Conservation (phyloP, 2,113 vertebrate genomes). For the Melanostigma gelatinosum region DNA sequence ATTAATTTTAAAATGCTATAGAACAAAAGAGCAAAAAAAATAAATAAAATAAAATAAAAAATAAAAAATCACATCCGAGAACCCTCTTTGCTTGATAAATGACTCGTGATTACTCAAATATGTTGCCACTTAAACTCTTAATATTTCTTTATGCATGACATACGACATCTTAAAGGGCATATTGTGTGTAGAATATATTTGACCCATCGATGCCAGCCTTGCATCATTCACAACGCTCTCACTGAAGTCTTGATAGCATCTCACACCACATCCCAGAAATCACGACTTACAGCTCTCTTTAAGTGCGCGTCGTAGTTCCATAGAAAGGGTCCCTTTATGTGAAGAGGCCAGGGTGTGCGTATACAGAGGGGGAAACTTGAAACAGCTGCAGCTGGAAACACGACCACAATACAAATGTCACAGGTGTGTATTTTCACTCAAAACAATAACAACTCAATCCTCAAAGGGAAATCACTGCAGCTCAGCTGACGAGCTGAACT, state of each 20-base stretch:
- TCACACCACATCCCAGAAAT: slow-evolving; percentile 20
- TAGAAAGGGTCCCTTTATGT: slow-evolving; percentile 45
- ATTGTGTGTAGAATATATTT: background rate
- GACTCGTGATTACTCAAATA: background rate
- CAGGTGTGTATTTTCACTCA: slow-evolving; percentile 69
- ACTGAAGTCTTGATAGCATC: background rate
- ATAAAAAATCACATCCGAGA: background rate
- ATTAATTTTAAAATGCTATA: background rate
- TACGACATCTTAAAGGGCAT: background rate
- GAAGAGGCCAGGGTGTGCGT: slow-evolving; percentile 29
- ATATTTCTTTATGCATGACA: background rate
- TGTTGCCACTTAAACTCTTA: background rate
- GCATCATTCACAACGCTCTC: background rate
- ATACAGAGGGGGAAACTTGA: slow-evolving; percentile 38
- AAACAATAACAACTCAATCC: slow-evolving; percentile 64
- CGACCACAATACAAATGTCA: slow-evolving; percentile 57
- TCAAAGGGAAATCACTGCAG: slow-evolving; percentile 36
- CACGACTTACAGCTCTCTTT: slow-evolving; percentile 3
- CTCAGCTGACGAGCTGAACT: slow-evolving; percentile 13
- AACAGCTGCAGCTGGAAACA: slow-evolving; percentile 58
- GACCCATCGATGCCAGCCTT: slow-evolving; percentile 4
- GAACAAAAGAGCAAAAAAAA: background rate
- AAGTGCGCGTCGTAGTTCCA: slow-evolving; percentile 41
- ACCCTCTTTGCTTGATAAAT: background rate
- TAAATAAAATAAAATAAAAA: no score